Conservation (phyloP, 2,888 invertebrate genomes). For the Antheraea yamamai region DNA sequence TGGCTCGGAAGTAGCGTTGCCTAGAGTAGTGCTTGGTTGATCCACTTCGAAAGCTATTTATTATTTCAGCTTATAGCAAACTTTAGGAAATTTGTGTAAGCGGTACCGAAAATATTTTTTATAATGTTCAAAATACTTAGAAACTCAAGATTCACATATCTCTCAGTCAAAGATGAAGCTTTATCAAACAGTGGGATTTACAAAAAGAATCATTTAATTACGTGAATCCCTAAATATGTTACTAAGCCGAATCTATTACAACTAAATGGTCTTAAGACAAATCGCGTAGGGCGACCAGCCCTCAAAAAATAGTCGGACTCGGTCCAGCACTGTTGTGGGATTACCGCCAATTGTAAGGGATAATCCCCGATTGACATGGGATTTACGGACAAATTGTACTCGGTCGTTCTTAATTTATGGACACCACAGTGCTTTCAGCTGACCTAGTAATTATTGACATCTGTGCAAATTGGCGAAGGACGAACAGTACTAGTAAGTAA, state of each 20-base stretch:
- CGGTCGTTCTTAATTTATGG: constrained; percentile 58
- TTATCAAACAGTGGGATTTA: neutral
- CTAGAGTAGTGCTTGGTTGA: no score
- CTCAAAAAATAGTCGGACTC: constrained; percentile 58
- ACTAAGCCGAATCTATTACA: constrained; percentile 37
- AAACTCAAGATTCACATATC: neutral
- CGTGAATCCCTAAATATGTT: constrained; percentile 8
- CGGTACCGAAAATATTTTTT: neutral
- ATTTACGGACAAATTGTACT: constrained; percentile 62
- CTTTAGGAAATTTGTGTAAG: no score
- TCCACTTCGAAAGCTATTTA: no score
- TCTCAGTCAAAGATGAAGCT: neutral
- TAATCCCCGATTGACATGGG: constrained; percentile 73
- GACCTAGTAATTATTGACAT: constrained; percentile 32
- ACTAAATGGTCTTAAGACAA: constrained; percentile 39
- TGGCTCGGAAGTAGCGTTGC: no score
- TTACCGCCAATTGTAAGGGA: constrained; percentile 62
- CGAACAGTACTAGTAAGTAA: neutral
- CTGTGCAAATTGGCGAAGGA: constrained; percentile 24
- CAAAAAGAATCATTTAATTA: constrained; percentile 3
- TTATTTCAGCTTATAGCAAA: no score
- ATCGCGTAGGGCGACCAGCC: constrained; percentile 55
- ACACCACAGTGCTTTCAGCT: constrained; percentile 32
- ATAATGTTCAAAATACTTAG: neutral
- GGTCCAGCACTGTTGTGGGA: constrained; percentile 54